Evolutionary conservation across 2,797 vertebrate species (phyloP), one percentile per base, ranked within the genome.

Genomic region (Hemitrygon akajei): DNA sequence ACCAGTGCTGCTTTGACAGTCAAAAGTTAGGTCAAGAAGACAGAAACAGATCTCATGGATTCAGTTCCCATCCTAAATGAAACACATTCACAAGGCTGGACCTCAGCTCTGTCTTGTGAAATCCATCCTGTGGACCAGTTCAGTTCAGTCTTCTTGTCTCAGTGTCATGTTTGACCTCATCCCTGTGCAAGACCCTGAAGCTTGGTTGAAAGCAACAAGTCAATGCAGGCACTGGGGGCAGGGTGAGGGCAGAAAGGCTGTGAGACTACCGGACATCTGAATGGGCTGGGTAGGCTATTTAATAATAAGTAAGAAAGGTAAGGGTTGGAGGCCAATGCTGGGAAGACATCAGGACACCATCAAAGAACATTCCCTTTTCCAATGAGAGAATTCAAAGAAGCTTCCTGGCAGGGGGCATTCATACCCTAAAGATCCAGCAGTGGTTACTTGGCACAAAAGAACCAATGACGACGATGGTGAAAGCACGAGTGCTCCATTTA

Each of bases 1-100:
- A 73, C 91, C 22, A 56, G 71, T 27, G 91, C 71, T 93, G 91
- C 91, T 76, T 47, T 75, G 37, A 22, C 91, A 75, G 91, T 93
- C 91, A 56, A 1, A 14, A 34, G 25, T 27, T 76, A n/a, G 34
- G 27, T 27, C 2, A 22, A 47, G 7, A 89, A 75, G 22, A n/a
- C 5, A 16, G 27, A 73, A 1, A 40, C 27, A 87, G 11, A 92
- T 34, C 60, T 58, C 3, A 58, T 11, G 10, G 2, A 20, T 22
- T 22, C 18, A 40, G 63, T 34, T 66, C 20, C 12, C 12, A 22
- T 6, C 63, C 20, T 4, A 1, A 25, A 0, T 5, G 0, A n/a
- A 6, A 11, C 80, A 18, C 77, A 16, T 3, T 2, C 80, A 37
- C 34, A 81, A 40, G 34, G 16, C 1, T 81, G 4, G n/a, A 22